Evolutionary conservation across 2,888 invertebrate genomes (phyloP).

Genomic region (Leucophenga montana): DNA sequence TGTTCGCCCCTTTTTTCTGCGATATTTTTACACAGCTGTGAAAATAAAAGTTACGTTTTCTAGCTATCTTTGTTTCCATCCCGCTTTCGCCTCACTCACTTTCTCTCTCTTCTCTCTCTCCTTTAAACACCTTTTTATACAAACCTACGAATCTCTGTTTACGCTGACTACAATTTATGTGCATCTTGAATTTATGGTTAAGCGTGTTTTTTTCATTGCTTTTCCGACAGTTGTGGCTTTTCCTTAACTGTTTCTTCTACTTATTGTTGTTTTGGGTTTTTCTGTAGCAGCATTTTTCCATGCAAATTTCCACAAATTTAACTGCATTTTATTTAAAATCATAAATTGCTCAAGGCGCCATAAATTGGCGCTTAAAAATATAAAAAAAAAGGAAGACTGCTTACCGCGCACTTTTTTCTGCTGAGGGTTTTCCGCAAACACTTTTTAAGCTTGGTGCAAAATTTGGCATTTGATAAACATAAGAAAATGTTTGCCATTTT

Average conservation of each 20-base stretch:
- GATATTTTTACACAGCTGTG: too few relatives aligned
- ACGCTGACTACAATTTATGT: constrained; percentile 46
- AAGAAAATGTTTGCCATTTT: too few relatives aligned
- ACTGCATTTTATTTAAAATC: constrained; percentile 3
- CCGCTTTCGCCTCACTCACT: too few relatives aligned
- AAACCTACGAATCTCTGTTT: neutral
- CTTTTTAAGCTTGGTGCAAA: too few relatives aligned
- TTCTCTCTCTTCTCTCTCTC: too few relatives aligned
- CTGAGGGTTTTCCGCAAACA: neutral
- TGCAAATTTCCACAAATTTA: neutral
- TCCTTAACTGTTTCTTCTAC: neutral
- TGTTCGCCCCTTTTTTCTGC: too few relatives aligned
- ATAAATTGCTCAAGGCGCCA: constrained; percentile 2
- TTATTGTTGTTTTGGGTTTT: neutral
- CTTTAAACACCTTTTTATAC: too few relatives aligned
- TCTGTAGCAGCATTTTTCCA: neutral
- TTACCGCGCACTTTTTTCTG: neutral
- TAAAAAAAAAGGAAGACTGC: neutral
- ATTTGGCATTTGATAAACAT: neutral
- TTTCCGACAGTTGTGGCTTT: neutral
- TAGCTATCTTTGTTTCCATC: neutral
- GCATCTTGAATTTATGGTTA: constrained; percentile 53
- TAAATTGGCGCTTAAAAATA: constrained; percentile 22
- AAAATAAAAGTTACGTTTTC: too few relatives aligned
- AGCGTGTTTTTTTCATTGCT: constrained; percentile 4